Evolutionary conservation across 2,113 vertebrate genomes (phyloP).

Genomic region (Parotia lawesii): DNA sequence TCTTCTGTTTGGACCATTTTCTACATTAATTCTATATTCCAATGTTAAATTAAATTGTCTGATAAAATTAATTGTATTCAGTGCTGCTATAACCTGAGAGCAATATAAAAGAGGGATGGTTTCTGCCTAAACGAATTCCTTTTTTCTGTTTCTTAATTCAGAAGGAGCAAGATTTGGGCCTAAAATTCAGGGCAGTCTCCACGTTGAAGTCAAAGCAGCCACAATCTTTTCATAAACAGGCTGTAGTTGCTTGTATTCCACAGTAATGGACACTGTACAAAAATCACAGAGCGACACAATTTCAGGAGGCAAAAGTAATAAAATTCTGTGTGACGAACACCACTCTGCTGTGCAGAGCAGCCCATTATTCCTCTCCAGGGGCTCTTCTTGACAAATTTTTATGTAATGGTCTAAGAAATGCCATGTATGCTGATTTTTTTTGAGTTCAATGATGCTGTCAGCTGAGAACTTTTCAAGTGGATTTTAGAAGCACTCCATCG

Average conservation of each 20-base stretch:
- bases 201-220: background rate
- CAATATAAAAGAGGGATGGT: background rate
- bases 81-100: background rate
- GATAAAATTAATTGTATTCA: background rate
- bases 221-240: background rate
- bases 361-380: background rate
- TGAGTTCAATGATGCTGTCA: background rate
- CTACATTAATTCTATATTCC: background rate
- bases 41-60: background rate
- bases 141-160: background rate
- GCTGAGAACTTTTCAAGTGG: background rate
- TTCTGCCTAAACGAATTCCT: background rate
- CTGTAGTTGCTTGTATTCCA: background rate
- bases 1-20: background rate
- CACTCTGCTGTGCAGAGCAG: background rate
- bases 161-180: background rate
- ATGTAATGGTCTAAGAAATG: background rate
- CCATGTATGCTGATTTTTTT: background rate
- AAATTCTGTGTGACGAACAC: background rate
- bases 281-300: background rate
- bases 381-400: background rate
- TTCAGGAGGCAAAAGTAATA: background rate
- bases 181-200: background rate
- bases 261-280: accelerated
- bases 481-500: background rate